Conservation (phyloP, 2,888 invertebrate species). For the Adineta ricciae region DNA sequence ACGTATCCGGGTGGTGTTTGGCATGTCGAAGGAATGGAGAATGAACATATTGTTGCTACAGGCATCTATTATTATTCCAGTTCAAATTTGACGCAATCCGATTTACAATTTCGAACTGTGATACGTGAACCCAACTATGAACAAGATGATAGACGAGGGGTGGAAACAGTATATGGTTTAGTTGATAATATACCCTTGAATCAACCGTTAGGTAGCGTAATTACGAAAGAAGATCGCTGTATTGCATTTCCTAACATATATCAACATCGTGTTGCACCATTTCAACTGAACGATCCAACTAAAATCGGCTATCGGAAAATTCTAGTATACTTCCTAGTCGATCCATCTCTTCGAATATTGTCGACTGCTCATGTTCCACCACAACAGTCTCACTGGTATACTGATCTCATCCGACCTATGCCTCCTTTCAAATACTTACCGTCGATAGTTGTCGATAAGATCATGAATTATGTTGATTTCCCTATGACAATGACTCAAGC, state of each 20-base stretch:
- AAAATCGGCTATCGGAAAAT: not conserved
- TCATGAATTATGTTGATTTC: conserved; percentile 9
- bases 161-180: not conserved
- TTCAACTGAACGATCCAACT: not conserved
- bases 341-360: not conserved
- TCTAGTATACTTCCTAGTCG: not conserved
- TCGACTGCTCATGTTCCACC: not conserved
- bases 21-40: conserved; percentile 8
- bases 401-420: not conserved
- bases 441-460: not conserved
- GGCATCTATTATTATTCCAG: not conserved
- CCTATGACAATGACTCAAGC: not conserved
- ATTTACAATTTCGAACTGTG: not conserved
- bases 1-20: conserved; percentile 2
- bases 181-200: not conserved
- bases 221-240: conserved; percentile 1
- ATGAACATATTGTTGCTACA: not conserved
- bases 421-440: not conserved
- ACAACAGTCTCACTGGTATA: not conserved
- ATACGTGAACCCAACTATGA: not conserved
- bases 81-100: not conserved
- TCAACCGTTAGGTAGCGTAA: not conserved
- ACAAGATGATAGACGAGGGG: not conserved
- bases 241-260: not conserved
- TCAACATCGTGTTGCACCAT: conserved; percentile 1